Evolutionary conservation across 2,888 invertebrate species (phyloP).

Genomic region (Torymus aiolomorphi): DNA sequence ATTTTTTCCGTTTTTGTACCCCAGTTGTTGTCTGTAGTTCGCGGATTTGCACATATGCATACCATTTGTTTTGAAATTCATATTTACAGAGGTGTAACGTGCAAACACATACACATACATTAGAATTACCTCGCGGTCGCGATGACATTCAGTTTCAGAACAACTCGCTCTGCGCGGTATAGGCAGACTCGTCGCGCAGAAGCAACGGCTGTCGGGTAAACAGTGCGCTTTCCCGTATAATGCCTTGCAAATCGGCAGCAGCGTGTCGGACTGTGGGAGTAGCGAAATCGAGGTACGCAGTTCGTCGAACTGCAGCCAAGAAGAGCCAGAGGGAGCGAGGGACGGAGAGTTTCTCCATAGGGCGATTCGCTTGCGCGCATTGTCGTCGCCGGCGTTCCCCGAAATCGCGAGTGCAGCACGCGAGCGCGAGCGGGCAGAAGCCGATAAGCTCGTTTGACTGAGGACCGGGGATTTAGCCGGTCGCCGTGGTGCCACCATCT

Average conservation of each 20-base stretch:
- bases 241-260: conserved; percentile 12
- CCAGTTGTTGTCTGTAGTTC: no score
- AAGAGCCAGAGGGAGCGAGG: neutral
- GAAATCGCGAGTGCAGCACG: neutral
- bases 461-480: conserved; percentile 7
- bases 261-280: neutral
- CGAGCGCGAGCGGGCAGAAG: neutral
- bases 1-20: no score
- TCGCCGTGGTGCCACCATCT: conserved; percentile 2
- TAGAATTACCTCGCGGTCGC: no score
- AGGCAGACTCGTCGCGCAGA: neutral
- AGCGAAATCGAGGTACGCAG: neutral
- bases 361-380: neutral
- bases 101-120: no score
- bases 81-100: no score
- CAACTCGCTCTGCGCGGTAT: no score
- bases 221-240: neutral
- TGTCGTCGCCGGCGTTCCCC: neutral
- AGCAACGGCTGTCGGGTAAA: neutral
- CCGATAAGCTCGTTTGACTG: conserved; percentile 47
- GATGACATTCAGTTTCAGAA: no score
- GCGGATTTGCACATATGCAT: no score
- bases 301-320: no score
- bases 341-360: neutral
- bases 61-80: no score